These are phyloP conservation scores for Iphiclides podalirius DNA, from an alignment of 2,888 invertebrate genomes.

Conservation along the genomic window DNA sequence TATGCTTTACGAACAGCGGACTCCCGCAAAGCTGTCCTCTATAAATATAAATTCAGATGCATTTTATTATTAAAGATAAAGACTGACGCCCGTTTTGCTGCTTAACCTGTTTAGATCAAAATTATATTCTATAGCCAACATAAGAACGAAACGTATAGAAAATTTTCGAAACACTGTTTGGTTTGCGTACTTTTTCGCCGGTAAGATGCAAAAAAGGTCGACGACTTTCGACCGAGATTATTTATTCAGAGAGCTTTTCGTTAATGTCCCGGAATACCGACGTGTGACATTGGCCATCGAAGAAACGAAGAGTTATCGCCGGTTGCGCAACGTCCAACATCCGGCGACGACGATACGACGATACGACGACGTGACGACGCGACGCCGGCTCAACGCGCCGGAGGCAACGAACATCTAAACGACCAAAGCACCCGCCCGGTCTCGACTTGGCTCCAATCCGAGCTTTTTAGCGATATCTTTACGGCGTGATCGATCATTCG, in stretches of 20 bases:
- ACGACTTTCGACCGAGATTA: background rate
- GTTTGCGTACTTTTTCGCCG: background rate
- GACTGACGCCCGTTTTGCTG: no score
- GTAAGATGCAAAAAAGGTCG: background rate
- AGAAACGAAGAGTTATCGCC: no score
- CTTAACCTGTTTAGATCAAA: no score
- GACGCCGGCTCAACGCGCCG: no score
- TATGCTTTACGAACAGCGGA: background rate
- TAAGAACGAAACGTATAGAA: no score
- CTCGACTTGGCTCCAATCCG: conserved; percentile 24
- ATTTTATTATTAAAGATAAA: no score
- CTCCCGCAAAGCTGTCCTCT: conserved; percentile 13
- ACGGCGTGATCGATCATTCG: conserved; percentile 4
- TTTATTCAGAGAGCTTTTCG: background rate
- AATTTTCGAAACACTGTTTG: no score
- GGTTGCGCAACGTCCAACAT: no score
- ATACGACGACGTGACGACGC: no score
- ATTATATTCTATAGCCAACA: no score
- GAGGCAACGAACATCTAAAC: background rate
- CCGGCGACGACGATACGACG: no score
- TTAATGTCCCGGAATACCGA: background rate
- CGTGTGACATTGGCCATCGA: conserved; percentile 16
- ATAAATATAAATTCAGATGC: conserved; percentile 3
- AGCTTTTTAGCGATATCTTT: conserved; percentile 12
- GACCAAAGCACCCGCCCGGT: no score